Percentiles rank a stretch among this genome's conserved stretches.
These are phyloP conservation scores for Actinia equina DNA, from an alignment of 64 coral and sea anemone genomes.

Conservation along the genomic window DNA sequence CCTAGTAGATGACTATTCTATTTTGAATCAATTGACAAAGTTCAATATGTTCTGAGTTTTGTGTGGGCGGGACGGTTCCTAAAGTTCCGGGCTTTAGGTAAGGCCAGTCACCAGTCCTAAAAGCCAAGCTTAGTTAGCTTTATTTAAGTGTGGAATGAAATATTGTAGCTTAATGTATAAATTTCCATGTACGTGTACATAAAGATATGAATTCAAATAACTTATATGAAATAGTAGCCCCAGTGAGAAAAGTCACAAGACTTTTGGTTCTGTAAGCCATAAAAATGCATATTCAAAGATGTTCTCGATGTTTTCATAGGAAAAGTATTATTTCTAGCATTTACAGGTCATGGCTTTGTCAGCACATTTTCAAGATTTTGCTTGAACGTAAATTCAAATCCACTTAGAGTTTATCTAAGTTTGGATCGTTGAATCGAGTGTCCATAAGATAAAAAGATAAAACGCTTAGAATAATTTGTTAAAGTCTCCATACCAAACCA, in stretches of 20 bases:
- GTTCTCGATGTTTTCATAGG: not conserved
- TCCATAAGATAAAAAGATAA: not conserved
- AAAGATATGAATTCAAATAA: slow-evolving; percentile 7
- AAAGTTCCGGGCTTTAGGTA: not conserved
- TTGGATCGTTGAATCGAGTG: not conserved
- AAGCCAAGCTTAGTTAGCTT: not conserved
- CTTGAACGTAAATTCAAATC: not conserved
- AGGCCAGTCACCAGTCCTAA: not conserved
- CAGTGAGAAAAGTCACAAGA: not conserved
- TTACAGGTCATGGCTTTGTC: not conserved
- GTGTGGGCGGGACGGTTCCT: not conserved
- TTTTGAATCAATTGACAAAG: not conserved
- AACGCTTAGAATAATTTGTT: not conserved
- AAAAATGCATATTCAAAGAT: not conserved
- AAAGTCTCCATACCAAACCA: not conserved
- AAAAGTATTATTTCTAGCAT: not conserved
- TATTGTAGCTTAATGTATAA: slow-evolving; percentile 21
- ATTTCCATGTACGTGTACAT: slow-evolving; percentile 13
- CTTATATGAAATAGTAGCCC: slow-evolving; percentile 7
- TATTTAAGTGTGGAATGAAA: slow-evolving; percentile 14
- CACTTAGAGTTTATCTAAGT: not conserved
- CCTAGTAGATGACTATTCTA: not conserved
- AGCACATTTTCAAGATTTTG: not conserved
- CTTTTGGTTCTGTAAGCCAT: not conserved
- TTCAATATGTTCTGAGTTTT: not conserved